Conservation (phyloP, 1,140 invertebrate genomes). For the Dreissena polymorpha region DNA sequence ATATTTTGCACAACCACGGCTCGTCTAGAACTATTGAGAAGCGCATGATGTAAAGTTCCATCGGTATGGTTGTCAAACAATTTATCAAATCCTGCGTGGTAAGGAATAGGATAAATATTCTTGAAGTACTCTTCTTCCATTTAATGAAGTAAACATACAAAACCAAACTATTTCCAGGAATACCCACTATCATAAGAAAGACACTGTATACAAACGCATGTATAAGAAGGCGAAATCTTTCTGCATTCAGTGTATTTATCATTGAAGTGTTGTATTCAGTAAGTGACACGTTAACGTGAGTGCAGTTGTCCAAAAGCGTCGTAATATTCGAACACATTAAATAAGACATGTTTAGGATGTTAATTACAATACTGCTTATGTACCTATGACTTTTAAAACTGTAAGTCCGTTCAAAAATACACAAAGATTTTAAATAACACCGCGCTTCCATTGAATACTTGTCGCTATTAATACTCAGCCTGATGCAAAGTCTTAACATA, state of each 20-base stretch:
- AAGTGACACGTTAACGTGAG: too few species aligned
- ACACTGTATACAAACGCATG: constrained; percentile 44
- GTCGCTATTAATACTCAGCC: too few species aligned
- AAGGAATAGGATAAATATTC: constrained; percentile 50
- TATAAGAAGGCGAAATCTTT: neutral
- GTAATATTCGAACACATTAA: too few species aligned
- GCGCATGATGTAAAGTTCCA: constrained; percentile 48
- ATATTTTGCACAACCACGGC: constrained; percentile 28
- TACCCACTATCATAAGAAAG: constrained; percentile 40
- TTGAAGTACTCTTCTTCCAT: constrained; percentile 42
- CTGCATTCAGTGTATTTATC: neutral
- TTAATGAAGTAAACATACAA: constrained; percentile 52
- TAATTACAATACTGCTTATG: too few species aligned
- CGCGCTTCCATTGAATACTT: too few species aligned
- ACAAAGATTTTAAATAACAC: too few species aligned
- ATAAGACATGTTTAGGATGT: too few species aligned
- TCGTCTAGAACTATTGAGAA: constrained; percentile 25
- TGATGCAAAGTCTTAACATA: too few species aligned
- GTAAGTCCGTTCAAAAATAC: too few species aligned
- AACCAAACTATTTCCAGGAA: constrained; percentile 53
- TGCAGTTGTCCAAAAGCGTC: too few species aligned
- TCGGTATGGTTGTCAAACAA: constrained; percentile 40
- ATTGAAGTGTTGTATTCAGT: too few species aligned
- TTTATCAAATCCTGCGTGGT: constrained; percentile 45
- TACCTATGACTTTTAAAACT: too few species aligned